Percentiles rank a stretch among this genome's conserved stretches.
These are phyloP conservation scores for Adineta ricciae DNA, from an alignment of 2,888 invertebrate species.

Conservation along the genomic window DNA sequence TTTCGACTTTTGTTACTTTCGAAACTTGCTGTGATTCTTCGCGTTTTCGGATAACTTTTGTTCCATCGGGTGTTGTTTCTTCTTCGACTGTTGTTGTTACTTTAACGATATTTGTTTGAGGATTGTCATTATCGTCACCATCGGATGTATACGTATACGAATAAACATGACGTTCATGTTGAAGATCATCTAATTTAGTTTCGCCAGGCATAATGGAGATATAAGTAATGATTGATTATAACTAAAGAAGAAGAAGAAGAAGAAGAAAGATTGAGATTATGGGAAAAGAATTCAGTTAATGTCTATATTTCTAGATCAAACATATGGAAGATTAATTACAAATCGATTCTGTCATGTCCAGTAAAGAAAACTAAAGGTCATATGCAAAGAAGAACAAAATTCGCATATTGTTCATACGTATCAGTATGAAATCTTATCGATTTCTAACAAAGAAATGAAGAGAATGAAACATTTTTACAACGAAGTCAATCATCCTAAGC, in stretches of 20 bases:
- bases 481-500: neutral
- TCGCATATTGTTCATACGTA: neutral
- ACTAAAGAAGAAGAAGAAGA: neutral
- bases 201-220: neutral
- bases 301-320: neutral
- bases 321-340: neutral
- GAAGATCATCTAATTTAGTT: slow-evolving; percentile 12
- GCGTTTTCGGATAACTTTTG: slow-evolving; percentile 31
- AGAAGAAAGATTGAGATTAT: neutral
- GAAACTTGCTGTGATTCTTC: slow-evolving; percentile 32
- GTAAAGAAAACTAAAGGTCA: neutral
- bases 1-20: slow-evolving; percentile 33
- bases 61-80: slow-evolving; percentile 33
- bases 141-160: slow-evolving; percentile 29
- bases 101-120: slow-evolving; percentile 29
- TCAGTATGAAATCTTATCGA: neutral
- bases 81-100: slow-evolving; percentile 33
- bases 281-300: neutral
- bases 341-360: neutral
- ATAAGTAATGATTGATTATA: neutral
- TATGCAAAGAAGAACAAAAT: neutral
- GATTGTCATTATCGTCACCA: slow-evolving; percentile 20
- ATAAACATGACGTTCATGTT: slow-evolving; percentile 30
- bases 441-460: neutral
- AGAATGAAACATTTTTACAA: neutral